phyloP scores from a whole-genome alignment of 2,113 vertebrate genomes.

The Alaudala cheleensis region DNA sequence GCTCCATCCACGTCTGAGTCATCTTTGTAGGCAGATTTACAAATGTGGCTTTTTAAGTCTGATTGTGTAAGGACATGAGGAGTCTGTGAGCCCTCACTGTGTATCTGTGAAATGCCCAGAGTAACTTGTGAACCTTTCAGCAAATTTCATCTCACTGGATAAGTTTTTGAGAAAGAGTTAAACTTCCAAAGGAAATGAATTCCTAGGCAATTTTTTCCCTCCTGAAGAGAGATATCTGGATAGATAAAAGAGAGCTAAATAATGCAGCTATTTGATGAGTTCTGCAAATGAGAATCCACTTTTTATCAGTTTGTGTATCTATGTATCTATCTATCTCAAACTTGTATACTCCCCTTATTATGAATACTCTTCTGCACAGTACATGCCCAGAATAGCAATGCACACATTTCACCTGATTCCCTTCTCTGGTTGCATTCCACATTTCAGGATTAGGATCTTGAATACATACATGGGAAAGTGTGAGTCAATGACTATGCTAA shows the following conservation, averaged over 20 bases:
- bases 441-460: constrained; percentile 32
- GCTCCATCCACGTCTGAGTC: not conserved
- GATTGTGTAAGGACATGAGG: not conserved
- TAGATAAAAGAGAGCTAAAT: not conserved
- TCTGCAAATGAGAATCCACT: constrained; percentile 1
- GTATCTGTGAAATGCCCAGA: not conserved
- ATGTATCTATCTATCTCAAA: not conserved
- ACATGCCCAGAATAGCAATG: not conserved
- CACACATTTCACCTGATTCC: not conserved
- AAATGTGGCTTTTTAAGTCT: not conserved
- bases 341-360: not conserved
- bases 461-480: not conserved
- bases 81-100: not conserved
- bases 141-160: not conserved
- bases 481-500: not conserved
- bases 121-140: not conserved
- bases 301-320: constrained; percentile 44
- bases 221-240: not conserved
- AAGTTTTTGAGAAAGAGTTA: not conserved
- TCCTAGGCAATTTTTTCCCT: not conserved
- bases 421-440: not conserved
- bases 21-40: not conserved
- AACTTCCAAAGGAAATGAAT: not conserved
- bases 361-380: not conserved
- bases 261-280: not conserved